Percentiles rank a stretch among this genome's conserved stretches.
These are phyloP conservation scores for Pogonocherus hispidulus DNA, from an alignment of 2,888 invertebrate genomes.

Conservation along the genomic window DNA sequence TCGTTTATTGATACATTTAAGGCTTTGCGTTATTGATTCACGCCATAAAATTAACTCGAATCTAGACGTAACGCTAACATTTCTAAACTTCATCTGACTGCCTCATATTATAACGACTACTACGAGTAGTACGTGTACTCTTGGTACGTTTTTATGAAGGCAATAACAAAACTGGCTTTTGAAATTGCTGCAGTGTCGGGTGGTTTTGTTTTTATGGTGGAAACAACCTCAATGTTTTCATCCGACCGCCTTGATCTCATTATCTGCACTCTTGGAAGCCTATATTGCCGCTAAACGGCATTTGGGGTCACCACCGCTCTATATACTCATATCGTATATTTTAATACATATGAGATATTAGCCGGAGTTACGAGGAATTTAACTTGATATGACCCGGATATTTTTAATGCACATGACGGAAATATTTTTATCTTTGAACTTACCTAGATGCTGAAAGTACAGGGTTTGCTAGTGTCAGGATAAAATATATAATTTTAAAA, in stretches of 20 bases:
- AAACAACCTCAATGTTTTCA: conserved; percentile 52
- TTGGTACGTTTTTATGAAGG: conserved; percentile 6
- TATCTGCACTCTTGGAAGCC: conserved; percentile 51
- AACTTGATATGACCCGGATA: too few species aligned
- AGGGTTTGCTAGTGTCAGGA: too few species aligned
- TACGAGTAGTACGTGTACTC: too few species aligned
- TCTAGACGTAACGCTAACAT: background rate
- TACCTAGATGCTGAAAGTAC: too few species aligned
- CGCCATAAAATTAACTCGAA: too few species aligned
- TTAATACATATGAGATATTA: conserved; percentile 48
- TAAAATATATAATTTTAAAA: too few species aligned
- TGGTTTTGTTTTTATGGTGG: conserved; percentile 50
- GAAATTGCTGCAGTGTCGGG: conserved; percentile 47
- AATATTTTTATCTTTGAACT: too few species aligned
- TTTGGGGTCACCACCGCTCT: conserved; percentile 21
- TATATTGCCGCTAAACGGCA: conserved; percentile 39
- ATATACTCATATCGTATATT: conserved; percentile 48
- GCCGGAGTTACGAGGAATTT: conserved; percentile 10
- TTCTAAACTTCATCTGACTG: background rate
- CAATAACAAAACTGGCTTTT: conserved; percentile 24
- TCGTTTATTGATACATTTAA: too few species aligned
- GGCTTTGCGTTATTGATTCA: too few species aligned
- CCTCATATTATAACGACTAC: conserved; percentile 11
- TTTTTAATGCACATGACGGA: too few species aligned
- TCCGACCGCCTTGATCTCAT: conserved; percentile 55